These are phyloP conservation scores for Drosophila biarmipes DNA, from an alignment of 1,140 invertebrate species.

Conservation along the genomic window DNA sequence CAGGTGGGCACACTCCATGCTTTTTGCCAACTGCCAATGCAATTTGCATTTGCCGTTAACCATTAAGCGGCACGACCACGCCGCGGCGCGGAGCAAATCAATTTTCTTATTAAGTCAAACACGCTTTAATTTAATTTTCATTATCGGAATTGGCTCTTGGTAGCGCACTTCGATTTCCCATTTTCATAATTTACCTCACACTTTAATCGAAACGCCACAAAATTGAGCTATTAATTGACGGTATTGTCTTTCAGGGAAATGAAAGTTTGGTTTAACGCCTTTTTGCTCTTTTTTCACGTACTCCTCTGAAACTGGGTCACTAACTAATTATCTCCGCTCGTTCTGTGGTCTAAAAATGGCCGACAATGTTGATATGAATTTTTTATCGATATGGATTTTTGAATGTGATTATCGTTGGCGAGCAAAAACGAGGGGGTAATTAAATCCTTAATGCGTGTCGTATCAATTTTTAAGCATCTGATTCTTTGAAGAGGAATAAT, in stretches of 20 bases:
- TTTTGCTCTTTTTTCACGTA: not conserved
- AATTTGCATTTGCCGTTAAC: slow-evolving; percentile 57
- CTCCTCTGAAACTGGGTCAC: not conserved
- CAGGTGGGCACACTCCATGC: slow-evolving; percentile 14
- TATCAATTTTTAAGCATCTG: not conserved
- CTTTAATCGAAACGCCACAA: slow-evolving; percentile 12
- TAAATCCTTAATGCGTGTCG: not conserved
- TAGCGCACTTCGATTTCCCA: slow-evolving; percentile 1
- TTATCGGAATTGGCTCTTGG: slow-evolving; percentile 20
- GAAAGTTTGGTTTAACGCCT: not conserved
- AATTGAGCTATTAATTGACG: not conserved
- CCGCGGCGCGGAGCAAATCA: slow-evolving; percentile 53
- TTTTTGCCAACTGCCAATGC: slow-evolving; percentile 42
- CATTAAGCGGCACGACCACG: slow-evolving; percentile 28
- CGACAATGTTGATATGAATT: not conserved
- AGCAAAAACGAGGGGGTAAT: not conserved
- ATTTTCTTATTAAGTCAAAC: slow-evolving; percentile 77
- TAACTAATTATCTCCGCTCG: not conserved
- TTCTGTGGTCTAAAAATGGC: not conserved
- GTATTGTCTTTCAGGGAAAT: not conserved
- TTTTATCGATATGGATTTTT: slow-evolving; percentile 5
- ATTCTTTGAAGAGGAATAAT: not conserved
- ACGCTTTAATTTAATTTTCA: slow-evolving; percentile 65
- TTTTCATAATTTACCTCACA: slow-evolving; percentile 13
- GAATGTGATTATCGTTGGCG: not conserved